A percentile compares a stretch with the other conserved stretches of the same genome.
Conservation (phyloP, 2,888 invertebrate genomes). For the Orchesellides sinensis region DNA sequence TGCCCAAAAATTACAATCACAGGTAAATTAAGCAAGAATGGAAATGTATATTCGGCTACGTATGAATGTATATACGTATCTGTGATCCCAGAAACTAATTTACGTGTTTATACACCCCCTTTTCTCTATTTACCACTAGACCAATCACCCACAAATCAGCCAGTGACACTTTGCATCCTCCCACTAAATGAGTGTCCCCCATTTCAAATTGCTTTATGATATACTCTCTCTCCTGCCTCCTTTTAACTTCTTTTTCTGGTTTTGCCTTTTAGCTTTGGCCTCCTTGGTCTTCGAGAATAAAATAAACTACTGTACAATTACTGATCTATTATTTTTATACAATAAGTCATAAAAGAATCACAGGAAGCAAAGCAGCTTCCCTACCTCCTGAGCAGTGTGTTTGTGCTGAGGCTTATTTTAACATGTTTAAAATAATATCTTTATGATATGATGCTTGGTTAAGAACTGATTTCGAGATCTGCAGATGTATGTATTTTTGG, state of each 20-base stretch:
- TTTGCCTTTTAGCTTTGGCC: background rate
- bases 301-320: conserved; percentile 45
- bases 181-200: conserved; percentile 69
- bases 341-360: conserved; percentile 32
- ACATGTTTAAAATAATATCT: no score
- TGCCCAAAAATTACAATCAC: conserved; percentile 63
- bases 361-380: background rate
- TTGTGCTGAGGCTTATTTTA: no score
- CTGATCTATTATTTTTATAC: conserved; percentile 37
- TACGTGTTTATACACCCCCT: conserved; percentile 66
- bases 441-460: background rate
- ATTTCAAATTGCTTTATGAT: conserved; percentile 56
- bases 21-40: conserved; percentile 59
- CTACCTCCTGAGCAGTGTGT: no score
- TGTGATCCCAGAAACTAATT: conserved; percentile 67
- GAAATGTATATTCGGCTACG: conserved; percentile 29
- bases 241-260: background rate
- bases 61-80: conserved; percentile 13
- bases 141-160: conserved; percentile 69
- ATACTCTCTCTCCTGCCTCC: background rate
- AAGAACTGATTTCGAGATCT: background rate
- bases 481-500: background rate
- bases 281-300: background rate
- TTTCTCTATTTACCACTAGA: conserved; percentile 61
- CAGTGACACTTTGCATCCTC: conserved; percentile 67